Conservation (phyloP, 2,113 vertebrate genomes). For the Brachirus orientalis region DNA sequence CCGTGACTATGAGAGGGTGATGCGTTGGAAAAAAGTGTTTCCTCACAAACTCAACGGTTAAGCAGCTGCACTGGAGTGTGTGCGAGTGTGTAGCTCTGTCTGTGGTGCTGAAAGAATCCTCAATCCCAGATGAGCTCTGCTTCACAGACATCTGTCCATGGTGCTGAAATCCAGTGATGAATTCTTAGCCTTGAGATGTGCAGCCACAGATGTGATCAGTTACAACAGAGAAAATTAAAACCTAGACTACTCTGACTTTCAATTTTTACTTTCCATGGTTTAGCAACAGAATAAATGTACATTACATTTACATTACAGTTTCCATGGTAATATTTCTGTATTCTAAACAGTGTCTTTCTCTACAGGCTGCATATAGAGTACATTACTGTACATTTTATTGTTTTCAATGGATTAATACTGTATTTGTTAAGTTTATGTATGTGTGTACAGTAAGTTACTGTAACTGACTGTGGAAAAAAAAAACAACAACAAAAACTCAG, state of each 20-base stretch:
- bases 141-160: constrained; percentile 50
- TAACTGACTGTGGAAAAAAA: too few species aligned
- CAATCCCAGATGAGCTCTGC: constrained; percentile 43
- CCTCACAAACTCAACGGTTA: constrained; percentile 11
- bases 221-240: constrained; percentile 5
- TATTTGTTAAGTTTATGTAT: too few species aligned
- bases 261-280: too few species aligned
- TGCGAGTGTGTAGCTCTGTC: constrained; percentile 49
- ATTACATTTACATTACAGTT: too few species aligned
- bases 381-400: too few species aligned
- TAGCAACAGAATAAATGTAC: too few species aligned
- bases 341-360: too few species aligned
- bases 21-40: constrained; percentile 10
- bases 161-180: constrained; percentile 38
- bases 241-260: background rate
- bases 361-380: too few species aligned
- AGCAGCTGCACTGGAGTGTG: background rate
- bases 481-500: too few species aligned
- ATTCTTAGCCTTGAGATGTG: constrained; percentile 9
- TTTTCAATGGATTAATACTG: too few species aligned
- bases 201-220: constrained; percentile 13
- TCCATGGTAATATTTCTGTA: too few species aligned
- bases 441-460: too few species aligned
- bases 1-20: background rate
- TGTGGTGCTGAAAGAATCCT: constrained; percentile 50